Evolutionary conservation across 1,140 invertebrate species (phyloP).

Genomic region (Idris sp.): DNA sequence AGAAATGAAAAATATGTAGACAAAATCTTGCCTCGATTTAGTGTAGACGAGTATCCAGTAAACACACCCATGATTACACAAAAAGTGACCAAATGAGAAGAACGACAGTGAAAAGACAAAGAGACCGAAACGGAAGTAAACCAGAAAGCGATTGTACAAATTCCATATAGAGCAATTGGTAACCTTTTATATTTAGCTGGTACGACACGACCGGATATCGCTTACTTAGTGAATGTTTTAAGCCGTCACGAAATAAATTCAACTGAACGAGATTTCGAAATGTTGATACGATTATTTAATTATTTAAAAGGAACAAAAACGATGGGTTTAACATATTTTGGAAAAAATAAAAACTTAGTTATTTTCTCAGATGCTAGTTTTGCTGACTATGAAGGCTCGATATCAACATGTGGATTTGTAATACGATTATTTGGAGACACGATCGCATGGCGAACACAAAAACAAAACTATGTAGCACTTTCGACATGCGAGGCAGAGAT

Average conservation of each 20-base stretch:
- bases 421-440: background rate
- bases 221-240: background rate
- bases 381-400: background rate
- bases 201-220: background rate
- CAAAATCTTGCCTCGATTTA: background rate
- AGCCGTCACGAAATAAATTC: background rate
- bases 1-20: background rate
- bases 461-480: background rate
- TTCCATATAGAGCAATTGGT: constrained; percentile 1
- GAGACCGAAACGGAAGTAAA: background rate
- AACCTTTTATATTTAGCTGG: background rate
- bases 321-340: background rate
- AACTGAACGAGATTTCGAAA: background rate
- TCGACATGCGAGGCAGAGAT: background rate
- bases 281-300: background rate
- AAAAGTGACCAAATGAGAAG: background rate
- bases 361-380: background rate
- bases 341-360: background rate
- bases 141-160: background rate
- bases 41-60: background rate
- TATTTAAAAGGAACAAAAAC: background rate
- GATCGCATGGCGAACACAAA: background rate
- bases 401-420: background rate
- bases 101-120: background rate
- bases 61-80: background rate